Percentiles rank a stretch among this genome's conserved stretches.
phyloP scores from a whole-genome alignment of 2,797 vertebrate genomes.

The Emys orbicularis region DNA sequence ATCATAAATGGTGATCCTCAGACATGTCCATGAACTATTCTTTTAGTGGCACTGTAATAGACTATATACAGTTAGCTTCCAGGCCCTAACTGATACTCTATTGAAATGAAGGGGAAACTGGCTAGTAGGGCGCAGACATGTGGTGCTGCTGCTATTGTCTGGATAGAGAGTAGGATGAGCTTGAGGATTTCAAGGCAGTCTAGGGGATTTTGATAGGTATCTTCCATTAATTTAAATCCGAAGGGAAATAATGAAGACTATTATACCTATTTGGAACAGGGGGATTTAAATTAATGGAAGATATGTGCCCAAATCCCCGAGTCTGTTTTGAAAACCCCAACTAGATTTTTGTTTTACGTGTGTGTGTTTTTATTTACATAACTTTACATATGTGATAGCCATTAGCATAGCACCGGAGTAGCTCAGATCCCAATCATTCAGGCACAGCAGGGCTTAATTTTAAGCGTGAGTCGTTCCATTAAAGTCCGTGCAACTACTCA shows the following conservation, averaged over 20 bases:
- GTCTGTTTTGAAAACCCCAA: neutral
- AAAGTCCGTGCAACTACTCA: neutral
- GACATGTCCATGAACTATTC: neutral
- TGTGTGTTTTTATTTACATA: neutral
- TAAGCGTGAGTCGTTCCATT: neutral
- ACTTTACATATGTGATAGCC: neutral
- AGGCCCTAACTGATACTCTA: neutral
- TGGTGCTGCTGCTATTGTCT: neutral
- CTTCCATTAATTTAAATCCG: neutral
- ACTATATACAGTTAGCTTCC: neutral
- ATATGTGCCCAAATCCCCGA: neutral
- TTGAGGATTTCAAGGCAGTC: neutral
- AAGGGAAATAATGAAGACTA: neutral
- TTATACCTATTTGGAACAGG: neutral
- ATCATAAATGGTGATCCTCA: accelerated
- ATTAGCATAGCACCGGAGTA: neutral
- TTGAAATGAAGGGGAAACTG: accelerated
- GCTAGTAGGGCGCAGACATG: neutral
- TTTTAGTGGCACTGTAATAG: accelerated
- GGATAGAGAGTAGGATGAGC: accelerated
- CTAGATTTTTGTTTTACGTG: neutral
- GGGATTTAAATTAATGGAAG: neutral
- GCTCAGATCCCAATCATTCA: neutral
- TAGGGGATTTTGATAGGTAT: neutral
- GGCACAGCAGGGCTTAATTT: neutral